phyloP scores from a whole-genome alignment of 2,888 invertebrate species.

The Saturnia pavonia region DNA sequence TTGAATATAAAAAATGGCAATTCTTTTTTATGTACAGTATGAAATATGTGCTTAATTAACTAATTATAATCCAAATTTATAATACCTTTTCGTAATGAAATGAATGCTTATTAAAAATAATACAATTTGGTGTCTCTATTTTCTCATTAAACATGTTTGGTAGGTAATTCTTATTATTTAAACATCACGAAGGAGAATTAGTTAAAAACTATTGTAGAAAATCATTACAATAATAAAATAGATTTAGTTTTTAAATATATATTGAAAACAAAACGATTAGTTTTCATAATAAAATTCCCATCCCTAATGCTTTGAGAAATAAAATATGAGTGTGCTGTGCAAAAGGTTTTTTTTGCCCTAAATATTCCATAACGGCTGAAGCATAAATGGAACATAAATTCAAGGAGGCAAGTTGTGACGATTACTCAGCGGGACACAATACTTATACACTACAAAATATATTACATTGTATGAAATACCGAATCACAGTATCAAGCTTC shows the following conservation, averaged over 20 bases:
- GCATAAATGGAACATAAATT: conserved; percentile 62
- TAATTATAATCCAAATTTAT: neutral
- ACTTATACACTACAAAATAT: neutral
- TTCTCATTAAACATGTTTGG: too few species aligned
- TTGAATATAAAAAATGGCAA: conserved; percentile 21
- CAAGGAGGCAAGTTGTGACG: conserved; percentile 59
- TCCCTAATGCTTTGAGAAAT: neutral
- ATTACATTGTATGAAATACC: conserved; percentile 17
- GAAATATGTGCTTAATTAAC: neutral
- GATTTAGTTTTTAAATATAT: too few species aligned
- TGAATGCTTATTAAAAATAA: neutral
- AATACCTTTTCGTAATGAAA: neutral
- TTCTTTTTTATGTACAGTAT: conserved; percentile 18
- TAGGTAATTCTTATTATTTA: too few species aligned
- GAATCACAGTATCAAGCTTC: conserved; percentile 17
- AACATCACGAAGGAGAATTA: too few species aligned
- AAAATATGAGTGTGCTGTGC: conserved; percentile 35
- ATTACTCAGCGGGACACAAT: conserved; percentile 59
- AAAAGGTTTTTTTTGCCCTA: conserved; percentile 63
- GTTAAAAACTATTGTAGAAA: too few species aligned
- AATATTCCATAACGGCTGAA: conserved; percentile 67
- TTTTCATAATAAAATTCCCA: neutral
- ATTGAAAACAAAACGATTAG: neutral
- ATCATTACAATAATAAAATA: too few species aligned
- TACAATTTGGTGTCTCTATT: neutral